phyloP scores from a whole-genome alignment of 2,888 invertebrate genomes.

The Parnassius mnemosyne region DNA sequence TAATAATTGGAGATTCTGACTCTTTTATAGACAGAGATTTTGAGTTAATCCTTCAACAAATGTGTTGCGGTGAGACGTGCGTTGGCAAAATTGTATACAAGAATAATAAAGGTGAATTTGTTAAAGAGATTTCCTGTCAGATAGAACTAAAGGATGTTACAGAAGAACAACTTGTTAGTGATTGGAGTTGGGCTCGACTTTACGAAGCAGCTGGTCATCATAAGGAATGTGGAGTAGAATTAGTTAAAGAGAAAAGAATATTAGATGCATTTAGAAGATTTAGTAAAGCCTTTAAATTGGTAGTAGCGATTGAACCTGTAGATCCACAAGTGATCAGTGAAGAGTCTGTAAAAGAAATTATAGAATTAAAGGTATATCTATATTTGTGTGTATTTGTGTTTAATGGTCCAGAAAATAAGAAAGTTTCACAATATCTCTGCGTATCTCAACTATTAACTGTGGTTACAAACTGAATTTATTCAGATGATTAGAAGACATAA shows the following conservation, averaged over 20 bases:
- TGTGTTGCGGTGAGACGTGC: constrained; percentile 74
- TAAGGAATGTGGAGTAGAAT: constrained; percentile 81
- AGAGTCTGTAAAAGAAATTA: constrained; percentile 72
- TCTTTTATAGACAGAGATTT: constrained; percentile 75
- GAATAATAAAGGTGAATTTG: constrained; percentile 46
- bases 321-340: constrained; percentile 77
- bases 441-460: too few species aligned
- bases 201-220: constrained; percentile 71
- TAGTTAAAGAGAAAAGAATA: constrained; percentile 82
- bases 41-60: constrained; percentile 76
- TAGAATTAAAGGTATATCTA: constrained; percentile 69
- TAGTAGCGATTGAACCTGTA: constrained; percentile 82
- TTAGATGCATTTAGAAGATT: constrained; percentile 87
- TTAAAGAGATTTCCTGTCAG: constrained; percentile 60
- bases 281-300: constrained; percentile 85
- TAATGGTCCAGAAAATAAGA: too few species aligned
- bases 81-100: constrained; percentile 58
- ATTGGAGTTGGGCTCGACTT: constrained; percentile 80
- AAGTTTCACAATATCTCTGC: too few species aligned
- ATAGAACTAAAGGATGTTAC: constrained; percentile 66
- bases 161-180: constrained; percentile 73
- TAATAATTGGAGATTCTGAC: constrained; percentile 73
- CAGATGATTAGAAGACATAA: too few species aligned
- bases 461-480: too few species aligned
- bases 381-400: too few species aligned